phyloP scores from a whole-genome alignment of 37 sponge, comb jelly and placozoan species.

The Beroe forskalii region DNA sequence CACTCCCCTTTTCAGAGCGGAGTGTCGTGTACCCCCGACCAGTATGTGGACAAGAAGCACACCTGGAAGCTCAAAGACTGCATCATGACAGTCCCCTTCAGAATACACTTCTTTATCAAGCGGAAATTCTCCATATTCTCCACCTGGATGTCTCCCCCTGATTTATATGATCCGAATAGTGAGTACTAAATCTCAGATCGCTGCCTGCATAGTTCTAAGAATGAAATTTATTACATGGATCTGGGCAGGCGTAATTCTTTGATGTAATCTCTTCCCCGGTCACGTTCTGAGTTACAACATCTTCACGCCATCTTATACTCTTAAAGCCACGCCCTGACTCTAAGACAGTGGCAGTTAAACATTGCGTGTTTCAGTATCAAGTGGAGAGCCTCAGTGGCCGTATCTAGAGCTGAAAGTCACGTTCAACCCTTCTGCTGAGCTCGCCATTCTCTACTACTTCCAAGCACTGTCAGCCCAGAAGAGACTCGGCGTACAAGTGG shows the following conservation, averaged over 20 bases:
- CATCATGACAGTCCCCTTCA: not conserved
- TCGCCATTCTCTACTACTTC: conserved; percentile 29
- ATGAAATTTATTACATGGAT: too few relatives aligned
- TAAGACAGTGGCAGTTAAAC: not conserved
- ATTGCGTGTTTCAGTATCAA: not conserved
- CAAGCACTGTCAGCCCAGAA: conserved; percentile 30
- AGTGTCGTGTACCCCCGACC: conserved; percentile 9
- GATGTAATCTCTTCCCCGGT: too few relatives aligned
- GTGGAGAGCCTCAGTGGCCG: not conserved
- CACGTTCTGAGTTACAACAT: too few relatives aligned
- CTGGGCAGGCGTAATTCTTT: too few relatives aligned
- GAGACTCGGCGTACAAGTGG: conserved; percentile 41
- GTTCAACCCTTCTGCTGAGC: conserved; percentile 17
- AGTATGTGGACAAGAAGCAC: not conserved
- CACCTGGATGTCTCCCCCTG: not conserved
- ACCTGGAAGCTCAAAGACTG: not conserved
- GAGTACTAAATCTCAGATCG: not conserved
- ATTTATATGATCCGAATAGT: not conserved
- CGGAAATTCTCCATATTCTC: not conserved
- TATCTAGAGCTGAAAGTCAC: conserved; percentile 23
- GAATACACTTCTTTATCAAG: not conserved
- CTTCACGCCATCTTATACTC: too few relatives aligned
- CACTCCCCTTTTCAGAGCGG: too few relatives aligned
- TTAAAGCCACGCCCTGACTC: too few relatives aligned
- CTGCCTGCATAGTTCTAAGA: too few relatives aligned